Evolutionary conservation across 2,797 vertebrate species (phyloP).

Genomic region (Sebastes hopkinsi): DNA sequence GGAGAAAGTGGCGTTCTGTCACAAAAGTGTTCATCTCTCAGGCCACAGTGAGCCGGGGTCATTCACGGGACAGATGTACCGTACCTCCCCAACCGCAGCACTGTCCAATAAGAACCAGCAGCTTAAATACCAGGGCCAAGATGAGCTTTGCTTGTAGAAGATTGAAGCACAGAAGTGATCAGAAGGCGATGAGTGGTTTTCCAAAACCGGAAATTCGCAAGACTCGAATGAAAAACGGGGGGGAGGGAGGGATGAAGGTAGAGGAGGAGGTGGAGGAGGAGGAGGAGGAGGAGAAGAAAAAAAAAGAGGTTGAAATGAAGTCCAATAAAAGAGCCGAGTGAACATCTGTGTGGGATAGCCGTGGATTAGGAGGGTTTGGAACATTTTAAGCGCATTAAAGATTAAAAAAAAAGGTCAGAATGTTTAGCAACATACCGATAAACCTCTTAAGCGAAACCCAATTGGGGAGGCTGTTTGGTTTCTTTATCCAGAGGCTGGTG

Average conservation of each 20-base stretch:
- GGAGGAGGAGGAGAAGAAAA: constrained; percentile 31
- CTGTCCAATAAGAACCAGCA: constrained; percentile 33
- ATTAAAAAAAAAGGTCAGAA: constrained; percentile 87
- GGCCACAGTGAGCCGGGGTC: constrained; percentile 25
- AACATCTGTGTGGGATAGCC: constrained; percentile 77
- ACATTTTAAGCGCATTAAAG: constrained; percentile 82
- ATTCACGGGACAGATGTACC: constrained; percentile 12
- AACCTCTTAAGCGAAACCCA: constrained; percentile 88
- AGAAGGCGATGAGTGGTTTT: constrained; percentile 27
- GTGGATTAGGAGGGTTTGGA: constrained; percentile 73
- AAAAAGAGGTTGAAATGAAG: constrained; percentile 69
- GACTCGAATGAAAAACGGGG: background rate
- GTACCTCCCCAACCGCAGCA: background rate
- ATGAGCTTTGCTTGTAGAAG: constrained; percentile 41
- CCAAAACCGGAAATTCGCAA: constrained; percentile 32
- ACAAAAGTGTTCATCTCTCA: background rate
- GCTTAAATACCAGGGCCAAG: constrained; percentile 31
- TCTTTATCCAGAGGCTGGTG: constrained; percentile 79
- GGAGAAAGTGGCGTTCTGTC: background rate
- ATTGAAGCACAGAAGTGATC: constrained; percentile 38
- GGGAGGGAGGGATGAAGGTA: background rate
- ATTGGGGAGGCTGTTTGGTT: constrained; percentile 78
- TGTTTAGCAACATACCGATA: constrained; percentile 88
- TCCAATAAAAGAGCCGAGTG: constrained; percentile 71
- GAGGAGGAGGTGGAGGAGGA: constrained; percentile 34